phyloP scores from a whole-genome alignment of 2,113 vertebrate species.

The Gambusia holbrooki region DNA sequence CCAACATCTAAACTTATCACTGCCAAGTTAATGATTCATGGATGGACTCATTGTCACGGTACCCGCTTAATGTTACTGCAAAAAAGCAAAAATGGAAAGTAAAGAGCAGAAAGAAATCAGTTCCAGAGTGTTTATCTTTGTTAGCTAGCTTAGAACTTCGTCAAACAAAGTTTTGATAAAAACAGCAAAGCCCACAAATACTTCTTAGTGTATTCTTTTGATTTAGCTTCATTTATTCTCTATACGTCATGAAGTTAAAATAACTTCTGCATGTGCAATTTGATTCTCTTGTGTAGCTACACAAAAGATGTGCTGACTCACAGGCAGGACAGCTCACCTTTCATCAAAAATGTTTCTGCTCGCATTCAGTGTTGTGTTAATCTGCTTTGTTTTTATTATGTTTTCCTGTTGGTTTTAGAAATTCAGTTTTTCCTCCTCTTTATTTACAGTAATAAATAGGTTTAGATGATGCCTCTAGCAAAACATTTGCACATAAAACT shows the following conservation, averaged over 20 bases:
- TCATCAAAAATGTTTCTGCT: too few relatives aligned
- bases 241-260: not conserved
- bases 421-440: too few relatives aligned
- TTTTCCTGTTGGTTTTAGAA: not conserved
- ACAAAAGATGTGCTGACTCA: not conserved
- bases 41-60: slow-evolving; percentile 21
- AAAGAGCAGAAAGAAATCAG: not conserved
- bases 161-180: not conserved
- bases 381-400: not conserved
- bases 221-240: not conserved
- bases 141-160: not conserved
- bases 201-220: not conserved
- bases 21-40: slow-evolving; percentile 58
- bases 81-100: not conserved
- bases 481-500: slow-evolving; percentile 7
- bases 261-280: not conserved
- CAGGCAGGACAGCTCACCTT: not conserved
- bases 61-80: slow-evolving; percentile 4
- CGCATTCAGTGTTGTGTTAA: too few relatives aligned
- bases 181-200: not conserved
- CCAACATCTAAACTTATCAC: slow-evolving; percentile 56
- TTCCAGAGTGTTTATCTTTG: not conserved
- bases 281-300: not conserved
- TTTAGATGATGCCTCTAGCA: not conserved
- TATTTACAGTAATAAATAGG: not conserved